Evolutionary conservation across 2,888 invertebrate genomes (phyloP), one percentile per base, ranked within the genome.

Genomic region (Pristionchus entomophagus): DNA sequence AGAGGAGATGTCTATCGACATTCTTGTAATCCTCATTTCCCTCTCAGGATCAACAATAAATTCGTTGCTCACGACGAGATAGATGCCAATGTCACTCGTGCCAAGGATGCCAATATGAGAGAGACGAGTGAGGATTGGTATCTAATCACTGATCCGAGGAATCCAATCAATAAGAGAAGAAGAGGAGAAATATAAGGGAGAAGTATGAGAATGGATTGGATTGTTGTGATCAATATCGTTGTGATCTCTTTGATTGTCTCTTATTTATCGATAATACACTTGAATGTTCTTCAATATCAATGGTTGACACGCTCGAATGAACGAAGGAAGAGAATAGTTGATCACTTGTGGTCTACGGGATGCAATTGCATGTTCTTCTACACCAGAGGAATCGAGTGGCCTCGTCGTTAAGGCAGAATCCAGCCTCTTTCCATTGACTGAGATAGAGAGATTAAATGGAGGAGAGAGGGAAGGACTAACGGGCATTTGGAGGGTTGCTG

Each of bases 81-180:
- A 14, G 88, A 89, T 26, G 87, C 90, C 8, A 87, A 89, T 38
- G 90, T 92, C 6, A 91, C 93, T n/a, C 91, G 90, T 81, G 93
- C 93, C 10, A 91, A 91, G 82, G 93, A 93, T 87, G 93, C 93
- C 0, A 98, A 97, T 85, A 96, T 96, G 0, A 97, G 97, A 93
- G 93, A 92, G 12, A 85, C 86, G 59, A 96, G 96, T 78, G 97
- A 97, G 90, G 98, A 99, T 92, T 97, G 98, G 97, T 99, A 97
- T 94, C 97, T 98, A 93, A 97, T 98, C 45, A 96, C 96, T 92
- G 99, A 99, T 94, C 99, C 99, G 0, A 95, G 99, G 88, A 98
- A 98, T 95, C 96, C 97, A 0, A 94, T 99, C 6, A 98, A 97
- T 91, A 97, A 97, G 94, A 95, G 98, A 82, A 96, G 97, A 93